A percentile compares a stretch with the other conserved stretches of the same genome.
Conservation (phyloP, 2,888 invertebrate species). For the Nomada hirtipes region DNA sequence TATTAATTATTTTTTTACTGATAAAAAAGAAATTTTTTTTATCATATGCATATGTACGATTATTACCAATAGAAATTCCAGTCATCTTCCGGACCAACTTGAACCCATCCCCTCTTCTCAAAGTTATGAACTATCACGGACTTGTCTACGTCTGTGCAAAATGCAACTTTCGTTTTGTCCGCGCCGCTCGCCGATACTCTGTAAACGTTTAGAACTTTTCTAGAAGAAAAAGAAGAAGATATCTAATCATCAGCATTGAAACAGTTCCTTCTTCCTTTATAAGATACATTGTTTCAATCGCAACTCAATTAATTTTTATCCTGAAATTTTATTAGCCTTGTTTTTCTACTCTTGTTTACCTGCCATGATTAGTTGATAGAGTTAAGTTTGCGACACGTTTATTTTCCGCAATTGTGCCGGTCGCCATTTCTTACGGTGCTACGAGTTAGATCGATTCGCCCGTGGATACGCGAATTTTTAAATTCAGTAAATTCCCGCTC, state of each 20-base stretch:
- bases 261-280: background rate
- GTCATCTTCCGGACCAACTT: constrained; percentile 95
- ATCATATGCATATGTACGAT: background rate
- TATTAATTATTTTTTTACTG: background rate
- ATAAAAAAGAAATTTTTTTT: background rate
- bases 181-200: constrained; percentile 74
- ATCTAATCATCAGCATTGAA: background rate
- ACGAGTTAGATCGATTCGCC: constrained; percentile 72
- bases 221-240: background rate
- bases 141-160: constrained; percentile 96
- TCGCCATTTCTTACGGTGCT: constrained; percentile 72
- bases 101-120: constrained; percentile 95
- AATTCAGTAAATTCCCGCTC: background rate
- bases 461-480: constrained; percentile 40
- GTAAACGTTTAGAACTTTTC: constrained; percentile 1
- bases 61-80: constrained; percentile 97
- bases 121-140: constrained; percentile 96
- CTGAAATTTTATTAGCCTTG: background rate
- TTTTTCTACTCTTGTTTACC: constrained; percentile 64
- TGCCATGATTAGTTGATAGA: constrained; percentile 76
- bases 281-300: too few relatives aligned
- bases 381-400: constrained; percentile 74
- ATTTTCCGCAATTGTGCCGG: constrained; percentile 66
- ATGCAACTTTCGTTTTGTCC: constrained; percentile 87
- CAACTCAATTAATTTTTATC: background rate